Base-by-base conservation (phyloP, 2,113 vertebrate genomes). In the Ctenodactylus gundi region DNA sequence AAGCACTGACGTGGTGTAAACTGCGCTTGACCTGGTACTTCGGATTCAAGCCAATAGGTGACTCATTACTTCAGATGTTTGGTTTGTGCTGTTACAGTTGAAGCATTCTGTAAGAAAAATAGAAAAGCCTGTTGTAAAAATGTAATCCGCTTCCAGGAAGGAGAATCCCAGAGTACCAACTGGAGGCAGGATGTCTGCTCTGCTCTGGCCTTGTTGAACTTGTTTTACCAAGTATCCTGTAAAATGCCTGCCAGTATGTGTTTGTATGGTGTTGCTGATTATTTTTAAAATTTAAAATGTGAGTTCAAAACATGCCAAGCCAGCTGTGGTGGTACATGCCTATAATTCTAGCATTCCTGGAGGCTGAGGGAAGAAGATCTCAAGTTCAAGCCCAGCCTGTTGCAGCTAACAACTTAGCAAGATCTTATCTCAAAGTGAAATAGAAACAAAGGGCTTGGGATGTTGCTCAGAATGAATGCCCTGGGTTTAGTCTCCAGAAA, bases 51-150 rank as follows among this genome's bases (percentile, higher is more conserved):
- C 96, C 96, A 94, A 0, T 93, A 91, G 81, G 62, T 96, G 93
- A 96, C 95, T 96, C 95, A 93, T 91, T 64, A 64, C 94, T 95
- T 97, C 95, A 95, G 86, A 80, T 68, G 92, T 94, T 97, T 93
- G 89, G 86, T 97, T 94, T 95, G 78, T 90, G 83, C 78, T 95
- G 85, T 77, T 87, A 51, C 0, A 75, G 78, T 90, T 91, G 86
- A 95, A 95, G 68, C 58, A n/a, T 29, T 95, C 68, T 67, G 80
- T 90, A 96, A 95, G 91, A 93, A 97, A 97, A 97, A 97, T 91
- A 83, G 82, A 90, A 88, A 94, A 94, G 86, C 53, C 57, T 55
- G 34, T 67, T 88, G 67, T 96, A 80, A 91, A 96, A 96, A 96
- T 96, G 90, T 0, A 81, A 23, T 29, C 68, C 58, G 67, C 93